phyloP scores from a whole-genome alignment of 2,113 vertebrate genomes.

The Bufo bufo region DNA sequence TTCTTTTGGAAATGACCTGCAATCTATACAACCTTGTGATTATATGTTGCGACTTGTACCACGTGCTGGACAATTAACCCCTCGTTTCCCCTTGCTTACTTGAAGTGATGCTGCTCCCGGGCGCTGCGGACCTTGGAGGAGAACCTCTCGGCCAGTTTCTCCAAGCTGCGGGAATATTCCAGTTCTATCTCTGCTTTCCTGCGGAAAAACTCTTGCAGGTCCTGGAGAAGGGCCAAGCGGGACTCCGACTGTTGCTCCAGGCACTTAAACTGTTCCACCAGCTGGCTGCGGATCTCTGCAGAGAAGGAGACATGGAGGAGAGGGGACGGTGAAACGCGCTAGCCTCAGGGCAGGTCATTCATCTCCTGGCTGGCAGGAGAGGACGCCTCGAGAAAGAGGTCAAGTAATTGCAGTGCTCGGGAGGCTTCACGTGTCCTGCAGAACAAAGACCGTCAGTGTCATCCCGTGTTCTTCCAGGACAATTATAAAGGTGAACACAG shows the following conservation, averaged over 20 bases:
- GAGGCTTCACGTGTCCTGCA: neutral
- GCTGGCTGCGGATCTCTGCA: conserved; percentile 94
- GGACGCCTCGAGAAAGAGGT: conserved; percentile 35
- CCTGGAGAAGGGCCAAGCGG: conserved; percentile 94
- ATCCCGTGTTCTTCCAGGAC: neutral
- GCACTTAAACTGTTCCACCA: conserved; percentile 98
- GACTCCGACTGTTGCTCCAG: conserved; percentile 98
- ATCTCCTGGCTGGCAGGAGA: conserved; percentile 7
- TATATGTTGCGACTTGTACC: too few relatives aligned
- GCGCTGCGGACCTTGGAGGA: conserved; percentile 97
- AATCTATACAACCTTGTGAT: neutral
- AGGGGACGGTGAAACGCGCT: conserved; percentile 19
- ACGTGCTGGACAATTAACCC: conserved; percentile 7
- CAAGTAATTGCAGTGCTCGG: neutral
- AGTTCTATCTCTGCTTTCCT: conserved; percentile 96
- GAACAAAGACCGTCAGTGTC: conserved; percentile 5
- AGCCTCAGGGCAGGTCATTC: conserved; percentile 7
- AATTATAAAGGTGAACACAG: neutral
- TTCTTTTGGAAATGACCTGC: neutral
- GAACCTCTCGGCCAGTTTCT: conserved; percentile 95
- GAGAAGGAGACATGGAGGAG: conserved; percentile 56
- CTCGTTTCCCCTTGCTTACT: conserved; percentile 71
- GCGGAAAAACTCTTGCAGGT: conserved; percentile 98
- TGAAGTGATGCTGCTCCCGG: conserved; percentile 93
- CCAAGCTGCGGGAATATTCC: conserved; percentile 95